Base-by-base conservation (phyloP, 2,113 vertebrate species). In the Aegotheles bennettii region DNA sequence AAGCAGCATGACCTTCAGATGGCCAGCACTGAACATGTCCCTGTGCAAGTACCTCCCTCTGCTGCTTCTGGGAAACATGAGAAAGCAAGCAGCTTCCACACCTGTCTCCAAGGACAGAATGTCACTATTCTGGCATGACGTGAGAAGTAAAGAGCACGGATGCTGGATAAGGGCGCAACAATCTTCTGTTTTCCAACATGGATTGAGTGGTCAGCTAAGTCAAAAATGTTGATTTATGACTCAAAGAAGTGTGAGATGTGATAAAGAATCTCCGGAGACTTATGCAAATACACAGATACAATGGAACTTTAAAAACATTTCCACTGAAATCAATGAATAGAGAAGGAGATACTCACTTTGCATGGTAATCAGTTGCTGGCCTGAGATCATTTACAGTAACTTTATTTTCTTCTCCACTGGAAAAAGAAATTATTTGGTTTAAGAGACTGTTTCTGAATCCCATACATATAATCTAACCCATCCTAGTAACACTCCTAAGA, bases 301-400 rank as follows among this genome's bases (percentile, higher is more conserved):
- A 51, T 35, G 12, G 63, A 92, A 78, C n/a, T 74, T 83, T 25
- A 40, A 74, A 94, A 95, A 76, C 19, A 87, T 87, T 83, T 64
- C 40, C 24, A 94, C 10, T 81, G n/a, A 56, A 29, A 81, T 15
- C 78, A 84, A 77, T 36, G 78, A 68, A 82, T 11, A 75, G 26
- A 78, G 90, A 14, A 59, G 47, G 29, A 53, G 38, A 36, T 89
- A 89, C 98, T 97, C 94, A 99, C 99, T 99, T 99, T 98, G 99
- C 98, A 82, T 99, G 98, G 97, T 99, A 99, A 97, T 99, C 99
- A 76, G 98, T 99, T 95, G 99, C 99, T 98, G 99, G 99, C 97
- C 98, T 98, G 95, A 99, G 98, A 96, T 99, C 98, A 97, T 99
- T 98, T 97, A 99, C 98, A 96, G 98, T 98, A 97, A 98, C 96